A percentile compares a stretch with the other conserved stretches of the same genome.
Conservation (phyloP, 2,797 vertebrate species). For the Myotis myotis region DNA sequence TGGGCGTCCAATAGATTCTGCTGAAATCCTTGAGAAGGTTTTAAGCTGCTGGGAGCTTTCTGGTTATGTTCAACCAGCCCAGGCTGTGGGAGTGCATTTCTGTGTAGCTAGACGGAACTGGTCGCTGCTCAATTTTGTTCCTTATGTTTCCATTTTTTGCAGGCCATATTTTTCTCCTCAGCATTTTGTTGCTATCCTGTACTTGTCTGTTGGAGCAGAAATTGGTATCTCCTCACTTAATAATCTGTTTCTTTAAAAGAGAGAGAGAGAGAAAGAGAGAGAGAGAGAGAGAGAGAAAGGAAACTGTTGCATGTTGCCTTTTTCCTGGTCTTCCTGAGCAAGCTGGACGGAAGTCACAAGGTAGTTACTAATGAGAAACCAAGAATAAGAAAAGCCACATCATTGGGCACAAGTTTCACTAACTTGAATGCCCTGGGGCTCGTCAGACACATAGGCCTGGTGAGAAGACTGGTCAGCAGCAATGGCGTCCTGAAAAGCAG, state of each 20-base stretch:
- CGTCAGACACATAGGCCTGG: not conserved
- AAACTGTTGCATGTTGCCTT: not conserved
- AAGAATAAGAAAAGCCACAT: not conserved
- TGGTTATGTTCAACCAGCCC: not conserved
- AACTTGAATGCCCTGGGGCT: not conserved
- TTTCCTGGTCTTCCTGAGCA: not conserved
- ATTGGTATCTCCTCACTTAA: not conserved
- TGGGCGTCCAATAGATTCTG: not conserved
- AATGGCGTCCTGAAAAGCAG: not conserved
- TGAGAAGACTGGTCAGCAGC: not conserved
- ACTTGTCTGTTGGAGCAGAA: constrained; percentile 27
- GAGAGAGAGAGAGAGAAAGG: not conserved
- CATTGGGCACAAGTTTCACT: not conserved
- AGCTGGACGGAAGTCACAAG: not conserved
- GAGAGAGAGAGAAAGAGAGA: not conserved
- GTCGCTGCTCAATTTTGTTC: not conserved
- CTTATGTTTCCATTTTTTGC: constrained; percentile 55
- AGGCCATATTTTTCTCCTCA: not conserved
- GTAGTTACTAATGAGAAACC: not conserved
- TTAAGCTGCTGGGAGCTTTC: not conserved
- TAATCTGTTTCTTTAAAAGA: not conserved
- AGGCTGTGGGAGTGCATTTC: constrained; percentile 11
- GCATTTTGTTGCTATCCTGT: not conserved
- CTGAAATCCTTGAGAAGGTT: not conserved
- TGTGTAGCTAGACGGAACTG: not conserved